A percentile compares a stretch with the other conserved stretches of the same genome.
These are phyloP conservation scores for Troglohyphantes excavatus DNA, from an alignment of 2,888 invertebrate species.

Conservation along the genomic window DNA sequence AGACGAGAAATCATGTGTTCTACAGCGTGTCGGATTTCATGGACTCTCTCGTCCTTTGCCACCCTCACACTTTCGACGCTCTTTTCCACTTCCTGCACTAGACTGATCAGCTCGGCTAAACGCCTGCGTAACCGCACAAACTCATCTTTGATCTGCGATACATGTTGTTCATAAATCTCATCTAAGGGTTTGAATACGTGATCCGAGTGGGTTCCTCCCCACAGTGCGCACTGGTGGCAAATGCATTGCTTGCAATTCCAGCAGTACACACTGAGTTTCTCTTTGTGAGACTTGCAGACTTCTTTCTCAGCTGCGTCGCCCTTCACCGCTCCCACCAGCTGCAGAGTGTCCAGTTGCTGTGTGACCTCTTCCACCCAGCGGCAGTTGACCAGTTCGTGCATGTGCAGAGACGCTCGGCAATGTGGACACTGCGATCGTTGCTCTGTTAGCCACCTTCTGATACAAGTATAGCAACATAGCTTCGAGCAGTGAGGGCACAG, in stretches of 20 bases:
- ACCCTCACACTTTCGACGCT: constrained; percentile 94
- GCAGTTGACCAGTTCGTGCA: constrained; percentile 96
- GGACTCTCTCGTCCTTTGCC: constrained; percentile 94
- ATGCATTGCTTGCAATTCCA: constrained; percentile 95
- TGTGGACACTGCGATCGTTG: constrained; percentile 96
- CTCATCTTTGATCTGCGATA: constrained; percentile 92
- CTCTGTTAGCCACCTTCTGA: constrained; percentile 95
- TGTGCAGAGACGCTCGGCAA: constrained; percentile 92
- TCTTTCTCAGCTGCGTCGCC: constrained; percentile 74
- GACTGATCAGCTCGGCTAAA: constrained; percentile 91
- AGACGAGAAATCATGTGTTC: constrained; percentile 95
- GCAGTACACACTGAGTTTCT: constrained; percentile 95
- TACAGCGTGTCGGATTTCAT: constrained; percentile 95
- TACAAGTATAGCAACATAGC: constrained; percentile 96
- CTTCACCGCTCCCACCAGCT: constrained; percentile 83
- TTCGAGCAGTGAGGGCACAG: constrained; percentile 97
- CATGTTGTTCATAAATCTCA: constrained; percentile 94
- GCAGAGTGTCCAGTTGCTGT: constrained; percentile 93
- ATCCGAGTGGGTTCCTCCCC: constrained; percentile 95
- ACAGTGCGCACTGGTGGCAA: constrained; percentile 95
- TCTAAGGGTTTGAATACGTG: constrained; percentile 96
- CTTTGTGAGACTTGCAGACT: constrained; percentile 82
- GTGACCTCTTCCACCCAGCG: constrained; percentile 98
- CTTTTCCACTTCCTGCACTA: constrained; percentile 94
- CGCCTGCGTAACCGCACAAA: constrained; percentile 90